Percentiles rank a stretch among this genome's conserved stretches.
Evolutionary conservation across 2,888 invertebrate genomes (phyloP).

Genomic region (Eugnorisma glareosa): DNA sequence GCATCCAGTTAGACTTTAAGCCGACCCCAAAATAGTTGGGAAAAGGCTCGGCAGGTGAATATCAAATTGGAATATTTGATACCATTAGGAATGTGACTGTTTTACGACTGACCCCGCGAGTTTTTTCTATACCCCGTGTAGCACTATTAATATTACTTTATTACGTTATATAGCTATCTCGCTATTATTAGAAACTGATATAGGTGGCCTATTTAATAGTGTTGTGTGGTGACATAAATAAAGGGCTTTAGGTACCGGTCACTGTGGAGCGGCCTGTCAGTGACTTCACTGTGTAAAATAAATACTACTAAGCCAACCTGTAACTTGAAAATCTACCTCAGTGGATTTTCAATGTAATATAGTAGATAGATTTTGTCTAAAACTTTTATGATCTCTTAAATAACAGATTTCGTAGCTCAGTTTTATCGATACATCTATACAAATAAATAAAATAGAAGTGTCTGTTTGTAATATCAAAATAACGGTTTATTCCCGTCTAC

Average conservation of each 20-base stretch:
- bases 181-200: conserved; percentile 32
- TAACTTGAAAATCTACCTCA: not conserved
- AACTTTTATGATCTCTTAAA: not conserved
- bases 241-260: conserved; percentile 12
- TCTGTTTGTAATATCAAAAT: too few species aligned
- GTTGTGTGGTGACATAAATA: conserved; percentile 19
- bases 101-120: not conserved
- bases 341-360: not conserved
- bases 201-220: conserved; percentile 43
- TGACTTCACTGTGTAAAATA: not conserved
- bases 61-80: not conserved
- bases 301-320: conserved; percentile 2
- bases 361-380: not conserved
- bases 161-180: not conserved
- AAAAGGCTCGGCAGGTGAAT: too few species aligned
- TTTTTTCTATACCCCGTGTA: not conserved
- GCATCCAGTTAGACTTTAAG: too few species aligned
- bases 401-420: not conserved
- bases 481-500: too few species aligned
- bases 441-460: too few species aligned
- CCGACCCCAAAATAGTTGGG: too few species aligned
- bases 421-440: not conserved
- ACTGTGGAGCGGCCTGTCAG: not conserved
- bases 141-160: not conserved
- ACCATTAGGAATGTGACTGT: not conserved